Evolutionary conservation across 2,113 vertebrate genomes (phyloP).

Genomic region (Malurus alboscapulatus): DNA sequence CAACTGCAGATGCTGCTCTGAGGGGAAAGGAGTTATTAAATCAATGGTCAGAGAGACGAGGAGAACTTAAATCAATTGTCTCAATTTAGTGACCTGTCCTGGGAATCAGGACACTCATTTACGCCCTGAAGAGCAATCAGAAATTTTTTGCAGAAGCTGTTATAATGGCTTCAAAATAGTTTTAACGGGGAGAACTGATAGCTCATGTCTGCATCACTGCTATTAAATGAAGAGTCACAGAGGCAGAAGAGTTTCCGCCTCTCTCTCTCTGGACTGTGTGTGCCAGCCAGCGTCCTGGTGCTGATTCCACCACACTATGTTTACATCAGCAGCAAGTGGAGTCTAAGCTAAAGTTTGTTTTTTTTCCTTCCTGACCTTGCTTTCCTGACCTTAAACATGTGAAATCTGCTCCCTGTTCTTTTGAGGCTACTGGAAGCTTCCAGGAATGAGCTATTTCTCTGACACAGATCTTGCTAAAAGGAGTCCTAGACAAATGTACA

Average conservation of each 20-base stretch:
- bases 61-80: neutral
- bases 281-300: fast-evolving
- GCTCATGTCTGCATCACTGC: neutral
- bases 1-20: neutral
- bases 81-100: neutral
- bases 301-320: neutral
- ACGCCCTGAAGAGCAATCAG: neutral
- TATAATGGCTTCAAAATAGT: neutral
- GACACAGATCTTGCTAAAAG: neutral
- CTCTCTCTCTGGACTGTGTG: neutral
- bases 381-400: neutral
- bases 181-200: neutral
- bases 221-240: neutral
- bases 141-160: neutral
- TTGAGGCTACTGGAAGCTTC: neutral
- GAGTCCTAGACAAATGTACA: neutral
- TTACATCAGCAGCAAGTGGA: neutral
- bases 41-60: neutral
- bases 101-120: neutral
- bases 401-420: neutral
- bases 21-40: neutral
- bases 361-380: neutral
- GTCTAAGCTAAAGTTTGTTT: neutral
- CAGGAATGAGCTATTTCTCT: neutral
- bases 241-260: neutral